A percentile compares a stretch with the other conserved stretches of the same genome.
Evolutionary conservation across 2,888 invertebrate species (phyloP).

Genomic region (Acanthopleura granulata): DNA sequence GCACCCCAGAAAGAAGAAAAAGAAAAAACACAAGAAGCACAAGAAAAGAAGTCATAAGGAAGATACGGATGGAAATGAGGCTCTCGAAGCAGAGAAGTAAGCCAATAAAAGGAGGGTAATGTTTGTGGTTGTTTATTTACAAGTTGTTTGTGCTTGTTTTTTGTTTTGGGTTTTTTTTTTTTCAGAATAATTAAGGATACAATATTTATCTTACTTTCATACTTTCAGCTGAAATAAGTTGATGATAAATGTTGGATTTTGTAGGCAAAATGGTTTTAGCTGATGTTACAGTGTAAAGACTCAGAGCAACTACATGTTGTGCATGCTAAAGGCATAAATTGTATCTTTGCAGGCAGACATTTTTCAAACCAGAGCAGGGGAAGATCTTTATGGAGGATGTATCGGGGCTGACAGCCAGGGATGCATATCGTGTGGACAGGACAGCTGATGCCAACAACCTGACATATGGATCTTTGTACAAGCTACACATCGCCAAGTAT

Average conservation of each 20-base stretch:
- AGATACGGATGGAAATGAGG: background rate
- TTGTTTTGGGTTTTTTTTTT: too few species aligned
- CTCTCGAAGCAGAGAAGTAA: too few species aligned
- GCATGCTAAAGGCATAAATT: background rate
- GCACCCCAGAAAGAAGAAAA: constrained; percentile 23
- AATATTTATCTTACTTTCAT: too few species aligned
- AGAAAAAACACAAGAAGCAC: constrained; percentile 23
- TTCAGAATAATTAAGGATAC: too few species aligned
- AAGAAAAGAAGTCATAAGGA: constrained; percentile 16
- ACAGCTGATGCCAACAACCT: constrained; percentile 60
- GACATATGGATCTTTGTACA: constrained; percentile 64
- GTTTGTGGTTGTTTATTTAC: too few species aligned
- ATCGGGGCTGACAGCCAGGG: constrained; percentile 43
- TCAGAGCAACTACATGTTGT: too few species aligned
- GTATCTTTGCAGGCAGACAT: constrained; percentile 10
- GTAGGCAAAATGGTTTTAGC: too few species aligned
- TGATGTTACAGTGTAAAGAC: too few species aligned
- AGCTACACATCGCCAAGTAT: constrained; percentile 60
- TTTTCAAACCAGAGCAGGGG: constrained; percentile 24
- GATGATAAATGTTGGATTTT: too few species aligned
- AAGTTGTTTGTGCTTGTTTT: too few species aligned
- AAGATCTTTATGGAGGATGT: constrained; percentile 61
- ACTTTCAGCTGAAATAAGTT: too few species aligned
- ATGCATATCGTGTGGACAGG: constrained; percentile 63
- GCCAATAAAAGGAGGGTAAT: too few species aligned